Evolutionary conservation across 2,113 vertebrate species (phyloP).

Genomic region (Tachysurus vachellii): DNA sequence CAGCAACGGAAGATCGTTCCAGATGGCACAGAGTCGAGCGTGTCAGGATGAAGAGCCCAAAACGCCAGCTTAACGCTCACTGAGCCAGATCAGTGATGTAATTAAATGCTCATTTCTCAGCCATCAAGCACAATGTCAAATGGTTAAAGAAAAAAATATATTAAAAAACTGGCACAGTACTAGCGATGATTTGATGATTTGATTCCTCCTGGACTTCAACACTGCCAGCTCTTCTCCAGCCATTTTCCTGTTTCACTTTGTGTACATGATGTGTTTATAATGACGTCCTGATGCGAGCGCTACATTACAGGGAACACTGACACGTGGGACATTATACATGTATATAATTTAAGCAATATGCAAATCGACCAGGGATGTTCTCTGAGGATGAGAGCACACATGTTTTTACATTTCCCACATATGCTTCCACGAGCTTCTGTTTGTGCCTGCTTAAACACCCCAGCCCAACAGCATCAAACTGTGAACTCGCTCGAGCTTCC

Average conservation of each 20-base stretch:
- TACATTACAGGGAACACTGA: background rate
- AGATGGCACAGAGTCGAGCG: conserved; percentile 37
- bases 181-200: conserved; percentile 33
- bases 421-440: conserved; percentile 28
- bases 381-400: conserved; percentile 24
- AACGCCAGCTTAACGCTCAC: conserved; percentile 25
- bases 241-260: conserved; percentile 19
- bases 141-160: background rate
- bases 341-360: conserved; percentile 40
- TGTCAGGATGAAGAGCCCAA: conserved; percentile 10
- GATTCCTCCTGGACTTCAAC: conserved; percentile 25
- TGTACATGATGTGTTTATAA: conserved; percentile 18
- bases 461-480: conserved; percentile 38
- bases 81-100: conserved; percentile 25
- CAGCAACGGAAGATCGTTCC: conserved; percentile 18
- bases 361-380: conserved; percentile 15
- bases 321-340: conserved; percentile 27
- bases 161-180: conserved; percentile 26
- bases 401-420: conserved; percentile 47
- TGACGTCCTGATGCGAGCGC: background rate
- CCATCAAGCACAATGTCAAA: conserved; percentile 34
- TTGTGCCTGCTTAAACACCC: conserved; percentile 29
- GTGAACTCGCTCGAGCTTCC: conserved; percentile 35
- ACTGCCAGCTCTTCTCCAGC: conserved; percentile 1
- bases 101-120: conserved; percentile 34